A percentile compares a stretch with the other conserved stretches of the same genome.
Conservation (phyloP, 1,140 invertebrate species). For the Plutomurus gul region DNA sequence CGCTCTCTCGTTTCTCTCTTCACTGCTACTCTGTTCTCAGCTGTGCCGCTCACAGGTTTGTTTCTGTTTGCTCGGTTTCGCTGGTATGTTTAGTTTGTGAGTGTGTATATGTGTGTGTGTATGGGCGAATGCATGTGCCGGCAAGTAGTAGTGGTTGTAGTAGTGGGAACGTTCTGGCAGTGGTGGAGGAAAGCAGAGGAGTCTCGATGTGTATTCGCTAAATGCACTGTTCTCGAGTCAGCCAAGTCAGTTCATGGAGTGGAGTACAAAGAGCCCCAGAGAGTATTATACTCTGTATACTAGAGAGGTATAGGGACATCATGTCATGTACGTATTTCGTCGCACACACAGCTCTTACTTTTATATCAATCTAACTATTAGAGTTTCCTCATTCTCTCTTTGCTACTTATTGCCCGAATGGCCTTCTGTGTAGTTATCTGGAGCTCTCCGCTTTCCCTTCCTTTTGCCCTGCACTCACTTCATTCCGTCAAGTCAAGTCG, state of each 20-base stretch:
- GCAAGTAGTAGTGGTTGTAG: too few species aligned
- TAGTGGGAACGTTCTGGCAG: too few species aligned
- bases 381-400: slow-evolving; percentile 8
- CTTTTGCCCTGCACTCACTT: not conserved
- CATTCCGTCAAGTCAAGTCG: not conserved
- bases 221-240: not conserved
- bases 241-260: not conserved
- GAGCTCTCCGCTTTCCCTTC: not conserved
- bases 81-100: not conserved
- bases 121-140: slow-evolving; percentile 16
- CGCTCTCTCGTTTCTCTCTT: not conserved
- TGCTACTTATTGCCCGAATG: slow-evolving; percentile 2
- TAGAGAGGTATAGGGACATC: not conserved
- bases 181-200: not conserved
- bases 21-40: not conserved
- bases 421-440: slow-evolving; percentile 3
- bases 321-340: slow-evolving; percentile 11
- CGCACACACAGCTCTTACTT: not conserved
- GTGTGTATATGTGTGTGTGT: not conserved
- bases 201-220: slow-evolving; percentile 13
- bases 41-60: not conserved
- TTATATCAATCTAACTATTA: not conserved
- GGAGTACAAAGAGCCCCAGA: not conserved
- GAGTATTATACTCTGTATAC: not conserved
- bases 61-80: slow-evolving; percentile 6